A percentile compares a stretch with the other conserved stretches of the same genome.
phyloP scores from a whole-genome alignment of 92 coral and sea anemone species.

The Heteractis magnifica region DNA sequence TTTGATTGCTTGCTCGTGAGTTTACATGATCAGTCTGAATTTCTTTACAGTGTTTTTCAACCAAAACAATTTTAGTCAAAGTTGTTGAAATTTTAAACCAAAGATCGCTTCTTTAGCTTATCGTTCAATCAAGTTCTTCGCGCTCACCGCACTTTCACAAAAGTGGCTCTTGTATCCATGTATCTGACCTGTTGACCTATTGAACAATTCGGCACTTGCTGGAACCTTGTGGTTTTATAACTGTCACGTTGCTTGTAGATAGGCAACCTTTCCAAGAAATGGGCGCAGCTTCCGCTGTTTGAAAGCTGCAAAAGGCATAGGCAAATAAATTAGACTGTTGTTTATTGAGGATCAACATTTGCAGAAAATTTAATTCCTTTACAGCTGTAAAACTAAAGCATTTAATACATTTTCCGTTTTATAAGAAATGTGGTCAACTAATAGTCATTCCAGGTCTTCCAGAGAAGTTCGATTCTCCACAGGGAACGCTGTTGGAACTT shows the following conservation, averaged over 20 bases:
- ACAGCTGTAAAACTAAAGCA: slow-evolving; percentile 35
- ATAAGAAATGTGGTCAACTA: background rate
- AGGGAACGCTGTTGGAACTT: background rate
- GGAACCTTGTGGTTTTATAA: background rate
- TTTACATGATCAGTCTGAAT: too few relatives aligned
- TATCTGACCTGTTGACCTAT: slow-evolving; percentile 24
- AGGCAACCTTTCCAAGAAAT: slow-evolving; percentile 25
- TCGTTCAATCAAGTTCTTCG: slow-evolving; percentile 14
- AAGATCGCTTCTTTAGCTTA: background rate
- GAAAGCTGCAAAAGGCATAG: slow-evolving; percentile 10
- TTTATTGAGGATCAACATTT: slow-evolving; percentile 31
- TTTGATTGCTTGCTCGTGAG: too few relatives aligned
- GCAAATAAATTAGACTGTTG: slow-evolving; percentile 29
- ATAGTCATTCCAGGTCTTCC: background rate
- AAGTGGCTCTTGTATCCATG: background rate
- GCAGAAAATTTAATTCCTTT: slow-evolving; percentile 21
- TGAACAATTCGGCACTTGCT: background rate
- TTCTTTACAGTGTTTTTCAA: background rate
- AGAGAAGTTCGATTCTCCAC: background rate
- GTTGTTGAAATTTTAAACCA: too few relatives aligned
- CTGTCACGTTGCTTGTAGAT: background rate
- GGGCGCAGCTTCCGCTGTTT: slow-evolving; percentile 45
- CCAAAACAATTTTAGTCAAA: too few relatives aligned
- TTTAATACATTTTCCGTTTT: background rate
- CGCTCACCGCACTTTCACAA: slow-evolving; percentile 9